phyloP scores from a whole-genome alignment of 2,797 vertebrate species.

The Antrozous pallidus region DNA sequence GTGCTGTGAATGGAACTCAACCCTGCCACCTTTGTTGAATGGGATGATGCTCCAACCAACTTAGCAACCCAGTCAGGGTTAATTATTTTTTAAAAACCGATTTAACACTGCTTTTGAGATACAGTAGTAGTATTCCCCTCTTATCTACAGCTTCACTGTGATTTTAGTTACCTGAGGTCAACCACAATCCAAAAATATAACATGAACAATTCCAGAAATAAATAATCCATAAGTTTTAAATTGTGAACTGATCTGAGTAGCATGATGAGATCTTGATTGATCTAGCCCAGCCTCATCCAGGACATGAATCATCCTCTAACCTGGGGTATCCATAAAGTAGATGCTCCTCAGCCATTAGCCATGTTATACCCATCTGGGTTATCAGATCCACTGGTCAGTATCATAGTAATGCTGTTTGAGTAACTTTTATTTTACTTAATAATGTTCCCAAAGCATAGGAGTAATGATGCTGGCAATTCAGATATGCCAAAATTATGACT shows the following conservation, averaged over 20 bases:
- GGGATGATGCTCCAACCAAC: neutral
- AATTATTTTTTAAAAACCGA: neutral
- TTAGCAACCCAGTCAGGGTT: neutral
- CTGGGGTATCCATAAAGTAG: no score
- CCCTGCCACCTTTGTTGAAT: neutral
- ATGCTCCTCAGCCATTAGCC: neutral
- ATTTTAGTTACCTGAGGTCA: neutral
- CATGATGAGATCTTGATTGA: neutral
- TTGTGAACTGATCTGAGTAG: neutral
- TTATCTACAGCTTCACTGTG: neutral
- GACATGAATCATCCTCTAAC: neutral
- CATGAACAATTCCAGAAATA: neutral
- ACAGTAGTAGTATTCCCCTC: neutral
- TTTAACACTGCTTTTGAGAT: neutral
- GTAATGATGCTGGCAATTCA: neutral
- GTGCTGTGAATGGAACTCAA: neutral
- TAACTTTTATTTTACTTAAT: neutral
- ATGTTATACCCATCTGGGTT: neutral
- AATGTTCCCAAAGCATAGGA: neutral
- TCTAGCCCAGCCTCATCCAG: neutral
- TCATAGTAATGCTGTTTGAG: neutral
- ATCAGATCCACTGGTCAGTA: neutral
- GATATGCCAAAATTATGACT: neutral
- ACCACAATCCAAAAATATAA: neutral
- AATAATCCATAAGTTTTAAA: neutral